These are phyloP conservation scores for Brachypodius melanocephalos DNA, from an alignment of 2,113 vertebrate species.

Conservation along the genomic window DNA sequence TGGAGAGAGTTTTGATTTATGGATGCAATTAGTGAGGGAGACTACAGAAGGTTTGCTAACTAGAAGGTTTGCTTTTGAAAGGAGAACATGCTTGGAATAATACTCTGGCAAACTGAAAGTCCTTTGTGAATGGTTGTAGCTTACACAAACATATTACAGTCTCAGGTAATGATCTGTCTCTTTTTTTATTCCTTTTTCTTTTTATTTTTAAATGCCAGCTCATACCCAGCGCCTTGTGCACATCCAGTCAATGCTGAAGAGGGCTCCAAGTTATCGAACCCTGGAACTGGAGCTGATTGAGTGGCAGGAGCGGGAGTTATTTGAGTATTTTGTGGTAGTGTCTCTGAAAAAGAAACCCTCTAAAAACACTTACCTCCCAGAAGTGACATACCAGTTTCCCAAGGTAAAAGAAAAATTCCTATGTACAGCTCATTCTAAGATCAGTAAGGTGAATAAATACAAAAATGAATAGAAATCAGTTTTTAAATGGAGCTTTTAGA, in stretches of 20 bases:
- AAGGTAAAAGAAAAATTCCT: slow-evolving; percentile 81
- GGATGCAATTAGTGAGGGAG: background rate
- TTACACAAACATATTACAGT: background rate
- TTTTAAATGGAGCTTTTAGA: background rate
- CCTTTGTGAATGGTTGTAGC: background rate
- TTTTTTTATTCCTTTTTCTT: background rate
- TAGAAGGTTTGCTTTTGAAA: background rate
- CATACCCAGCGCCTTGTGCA: slow-evolving; percentile 94
- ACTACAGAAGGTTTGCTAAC: background rate
- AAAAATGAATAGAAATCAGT: background rate
- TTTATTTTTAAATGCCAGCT: slow-evolving; percentile 68
- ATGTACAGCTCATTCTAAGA: background rate
- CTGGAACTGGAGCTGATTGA: slow-evolving; percentile 96
- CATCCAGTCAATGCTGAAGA: slow-evolving; percentile 92
- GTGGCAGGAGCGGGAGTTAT: slow-evolving; percentile 97
- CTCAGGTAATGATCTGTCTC: background rate
- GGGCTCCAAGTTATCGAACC: slow-evolving; percentile 93
- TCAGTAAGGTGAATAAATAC: background rate
- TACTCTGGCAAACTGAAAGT: background rate
- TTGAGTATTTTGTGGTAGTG: slow-evolving; percentile 97
- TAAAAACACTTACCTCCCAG: slow-evolving; percentile 91
- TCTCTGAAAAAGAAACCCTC: slow-evolving; percentile 95
- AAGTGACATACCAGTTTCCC: slow-evolving; percentile 98
- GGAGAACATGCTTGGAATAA: background rate
- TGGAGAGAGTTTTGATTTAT: slow-evolving; percentile 30